phyloP scores from a whole-genome alignment of 2,113 vertebrate species.

The Cyprinodon variegatus region DNA sequence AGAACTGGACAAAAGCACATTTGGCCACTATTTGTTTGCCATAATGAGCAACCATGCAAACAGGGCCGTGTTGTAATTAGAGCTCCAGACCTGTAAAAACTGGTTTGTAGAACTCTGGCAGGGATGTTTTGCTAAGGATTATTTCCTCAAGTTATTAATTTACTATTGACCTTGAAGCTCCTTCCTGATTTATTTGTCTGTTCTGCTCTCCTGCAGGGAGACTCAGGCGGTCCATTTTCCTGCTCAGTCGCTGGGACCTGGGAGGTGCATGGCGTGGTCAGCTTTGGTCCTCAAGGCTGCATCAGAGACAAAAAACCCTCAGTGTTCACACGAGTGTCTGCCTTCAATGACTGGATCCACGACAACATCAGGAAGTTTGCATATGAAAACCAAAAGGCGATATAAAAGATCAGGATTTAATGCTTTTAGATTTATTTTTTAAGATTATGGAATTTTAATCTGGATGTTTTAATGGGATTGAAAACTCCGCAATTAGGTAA shows the following conservation, averaged over 20 bases:
- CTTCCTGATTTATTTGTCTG: not conserved
- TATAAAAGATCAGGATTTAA: not conserved
- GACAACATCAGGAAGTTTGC: conserved; percentile 73
- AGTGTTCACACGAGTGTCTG: conserved; percentile 78
- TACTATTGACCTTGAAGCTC: not conserved
- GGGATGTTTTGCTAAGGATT: conserved; percentile 7
- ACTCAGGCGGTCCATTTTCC: conserved; percentile 73
- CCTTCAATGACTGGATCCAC: conserved; percentile 74
- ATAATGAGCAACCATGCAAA: conserved; percentile 23
- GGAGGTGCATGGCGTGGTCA: conserved; percentile 77
- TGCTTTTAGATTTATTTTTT: not conserved
- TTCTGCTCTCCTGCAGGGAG: conserved; percentile 52
- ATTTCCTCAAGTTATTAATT: conserved; percentile 20
- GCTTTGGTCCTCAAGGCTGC: conserved; percentile 73
- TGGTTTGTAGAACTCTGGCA: not conserved
- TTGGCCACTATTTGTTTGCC: conserved; percentile 12
- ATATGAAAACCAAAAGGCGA: conserved; percentile 53
- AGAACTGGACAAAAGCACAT: conserved; percentile 40
- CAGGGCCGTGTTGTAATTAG: not conserved
- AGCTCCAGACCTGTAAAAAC: conserved; percentile 9
- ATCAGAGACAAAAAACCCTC: conserved; percentile 77
- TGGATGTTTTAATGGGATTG: not conserved
- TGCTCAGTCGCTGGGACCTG: conserved; percentile 55
- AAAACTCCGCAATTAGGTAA: too few species aligned
- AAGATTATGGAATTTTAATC: not conserved